Evolutionary conservation across 1,140 invertebrate species (phyloP), one percentile per base, ranked within the genome.

Genomic region (Lanistes nyassanus): DNA sequence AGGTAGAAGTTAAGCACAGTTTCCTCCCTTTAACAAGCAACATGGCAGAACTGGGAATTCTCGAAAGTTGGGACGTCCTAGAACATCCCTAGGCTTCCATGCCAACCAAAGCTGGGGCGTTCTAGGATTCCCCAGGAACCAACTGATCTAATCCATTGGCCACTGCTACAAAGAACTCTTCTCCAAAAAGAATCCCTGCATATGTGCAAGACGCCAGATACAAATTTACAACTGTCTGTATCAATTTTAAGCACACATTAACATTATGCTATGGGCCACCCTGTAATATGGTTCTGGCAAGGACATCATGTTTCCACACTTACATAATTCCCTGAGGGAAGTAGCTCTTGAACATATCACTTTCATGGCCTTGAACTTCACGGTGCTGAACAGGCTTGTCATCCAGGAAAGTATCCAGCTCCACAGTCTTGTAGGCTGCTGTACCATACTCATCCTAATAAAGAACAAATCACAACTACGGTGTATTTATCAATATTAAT

Each of bases 391-490:
- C 92, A 0, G 94, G 92, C 23, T 91, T 91, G 58, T 93, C 93
- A 66, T 92, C 93, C 21, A 97, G 89, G 80, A 94, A 93, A 21
- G 93, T 92, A 85, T 97, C 95, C 34, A 98, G 90, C 90, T 97
- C 95, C 9, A 96, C 94, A 2, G 94, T 93, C 88, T 96, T 95
- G 86, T 93, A 94, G 60, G 93, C 95, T 64, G 93, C 95, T 79
- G 92, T 94, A 0, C 94, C 93, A 69, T 95, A 94, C 82, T 95
- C 94, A 85, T 95, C 94, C 77, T 89, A 62, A 34, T 60, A 64
- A 81, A 42, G 9, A 21, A 3, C 26, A 47, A 60, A 77, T 42
- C 16, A 36, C 9, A 23, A 69, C 9, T 16, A 69, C 29, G 23
- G 39, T 42, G 23, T 21, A 11, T 36, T 23, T 36, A 16, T 37